phyloP scores from a whole-genome alignment of 1,140 invertebrate genomes.

The Cydia splendana region DNA sequence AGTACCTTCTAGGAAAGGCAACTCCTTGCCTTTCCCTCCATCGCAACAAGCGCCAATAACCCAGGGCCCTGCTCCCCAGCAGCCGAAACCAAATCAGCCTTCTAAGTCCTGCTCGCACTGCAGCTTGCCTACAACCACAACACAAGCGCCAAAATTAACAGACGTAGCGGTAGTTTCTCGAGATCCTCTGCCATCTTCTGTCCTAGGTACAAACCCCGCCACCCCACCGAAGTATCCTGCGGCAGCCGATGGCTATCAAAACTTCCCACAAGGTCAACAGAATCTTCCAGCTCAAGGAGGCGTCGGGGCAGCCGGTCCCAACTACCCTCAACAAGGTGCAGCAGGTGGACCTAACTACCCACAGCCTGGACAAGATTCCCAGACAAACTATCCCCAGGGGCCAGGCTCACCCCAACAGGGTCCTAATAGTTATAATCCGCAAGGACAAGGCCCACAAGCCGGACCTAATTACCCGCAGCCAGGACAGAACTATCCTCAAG shows the following conservation, averaged over 20 bases:
- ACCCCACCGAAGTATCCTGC: constrained; percentile 9
- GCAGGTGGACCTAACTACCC: constrained; percentile 32
- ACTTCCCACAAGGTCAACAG: constrained; percentile 9
- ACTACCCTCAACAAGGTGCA: constrained; percentile 8
- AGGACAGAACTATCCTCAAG: constrained; percentile 8
- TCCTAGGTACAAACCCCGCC: constrained; percentile 6
- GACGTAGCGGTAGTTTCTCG: constrained; percentile 31
- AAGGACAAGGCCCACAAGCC: constrained; percentile 7
- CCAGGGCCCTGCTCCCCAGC: constrained; percentile 34
- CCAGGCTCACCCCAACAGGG: constrained; percentile 18
- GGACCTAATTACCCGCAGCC: constrained; percentile 27
- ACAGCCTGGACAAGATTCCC: constrained; percentile 12
- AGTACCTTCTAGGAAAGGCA: constrained; percentile 45
- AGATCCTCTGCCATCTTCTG: constrained; percentile 16
- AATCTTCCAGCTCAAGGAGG: constrained; percentile 4
- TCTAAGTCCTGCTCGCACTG: constrained; percentile 71
- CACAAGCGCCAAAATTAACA: constrained; percentile 43
- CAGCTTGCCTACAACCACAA: constrained; percentile 70
- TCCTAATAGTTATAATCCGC: neutral
- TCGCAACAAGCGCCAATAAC: constrained; percentile 49
- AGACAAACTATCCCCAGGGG: constrained; percentile 24
- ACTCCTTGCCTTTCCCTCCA: constrained; percentile 50
- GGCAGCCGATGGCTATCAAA: constrained; percentile 25
- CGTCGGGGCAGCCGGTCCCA: neutral
- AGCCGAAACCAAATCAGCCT: constrained; percentile 40